These are phyloP conservation scores for Actias luna DNA, from an alignment of 2,888 invertebrate genomes.

Conservation along the genomic window DNA sequence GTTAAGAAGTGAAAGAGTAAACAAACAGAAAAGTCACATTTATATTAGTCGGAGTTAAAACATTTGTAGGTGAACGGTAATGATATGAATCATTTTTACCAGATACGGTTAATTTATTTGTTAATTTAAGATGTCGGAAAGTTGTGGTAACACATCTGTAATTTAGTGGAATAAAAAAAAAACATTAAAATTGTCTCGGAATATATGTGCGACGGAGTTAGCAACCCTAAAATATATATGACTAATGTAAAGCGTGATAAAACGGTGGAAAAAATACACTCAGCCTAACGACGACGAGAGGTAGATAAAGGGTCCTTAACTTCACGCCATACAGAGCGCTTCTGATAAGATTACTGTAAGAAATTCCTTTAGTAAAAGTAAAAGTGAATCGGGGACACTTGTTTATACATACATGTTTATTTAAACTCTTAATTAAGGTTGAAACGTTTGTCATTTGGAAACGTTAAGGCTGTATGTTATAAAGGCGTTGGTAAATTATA, in stretches of 20 bases:
- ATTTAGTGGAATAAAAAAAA: neutral
- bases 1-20: too few relatives aligned
- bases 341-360: conserved; percentile 13
- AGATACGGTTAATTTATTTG: too few relatives aligned
- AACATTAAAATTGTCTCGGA: neutral
- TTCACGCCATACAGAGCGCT: neutral
- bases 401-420: neutral
- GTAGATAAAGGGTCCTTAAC: conserved; percentile 6
- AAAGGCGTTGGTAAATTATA: neutral
- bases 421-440: neutral
- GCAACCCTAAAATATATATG: neutral
- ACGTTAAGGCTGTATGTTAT: neutral
- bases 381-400: conserved; percentile 4
- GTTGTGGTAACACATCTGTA: too few relatives aligned
- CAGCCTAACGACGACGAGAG: conserved; percentile 7
- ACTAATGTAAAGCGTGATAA: neutral
- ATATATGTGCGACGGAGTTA: neutral
- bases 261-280: neutral
- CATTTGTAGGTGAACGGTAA: too few relatives aligned
- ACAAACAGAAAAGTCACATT: too few relatives aligned
- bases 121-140: too few relatives aligned
- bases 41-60: too few relatives aligned
- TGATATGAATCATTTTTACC: too few relatives aligned
- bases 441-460: neutral
- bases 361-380: conserved; percentile 13